A percentile compares a stretch with the other conserved stretches of the same genome.
phyloP scores from a whole-genome alignment of 2,888 invertebrate genomes.

The Sturmia bella region DNA sequence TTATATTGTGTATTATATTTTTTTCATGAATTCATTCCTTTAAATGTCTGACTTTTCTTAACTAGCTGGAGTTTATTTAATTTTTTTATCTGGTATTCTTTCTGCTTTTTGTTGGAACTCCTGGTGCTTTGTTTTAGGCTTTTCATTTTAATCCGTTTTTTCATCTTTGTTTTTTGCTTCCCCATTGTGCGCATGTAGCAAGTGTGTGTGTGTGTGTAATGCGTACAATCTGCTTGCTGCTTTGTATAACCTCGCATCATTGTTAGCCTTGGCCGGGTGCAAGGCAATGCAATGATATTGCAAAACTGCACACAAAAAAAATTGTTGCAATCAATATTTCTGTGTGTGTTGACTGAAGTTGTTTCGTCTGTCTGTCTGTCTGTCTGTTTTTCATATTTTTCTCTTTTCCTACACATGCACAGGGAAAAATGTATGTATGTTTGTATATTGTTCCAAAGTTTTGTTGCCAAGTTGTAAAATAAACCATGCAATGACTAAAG shows the following conservation, averaged over 20 bases:
- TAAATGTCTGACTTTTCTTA: conserved; percentile 6
- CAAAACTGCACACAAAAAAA: conserved; percentile 28
- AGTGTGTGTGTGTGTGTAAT: not conserved
- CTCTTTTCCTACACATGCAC: conserved; percentile 18
- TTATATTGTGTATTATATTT: too few relatives aligned
- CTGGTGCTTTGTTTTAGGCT: conserved; percentile 57
- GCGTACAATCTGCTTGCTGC: conserved; percentile 22
- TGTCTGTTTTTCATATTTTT: conserved; percentile 58
- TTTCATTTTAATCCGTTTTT: conserved; percentile 42
- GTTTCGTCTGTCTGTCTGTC: conserved; percentile 28
- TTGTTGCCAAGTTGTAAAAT: conserved; percentile 65
- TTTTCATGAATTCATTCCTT: conserved; percentile 1
- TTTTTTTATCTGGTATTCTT: conserved; percentile 6
- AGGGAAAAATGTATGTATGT: not conserved
- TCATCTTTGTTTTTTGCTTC: conserved; percentile 18
- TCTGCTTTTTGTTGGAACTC: conserved; percentile 20
- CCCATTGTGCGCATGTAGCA: not conserved
- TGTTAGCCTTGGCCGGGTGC: conserved; percentile 48
- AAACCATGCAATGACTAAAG: conserved; percentile 22
- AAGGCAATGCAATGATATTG: conserved; percentile 40
- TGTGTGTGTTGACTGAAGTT: conserved; percentile 15
- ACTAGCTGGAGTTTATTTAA: conserved; percentile 30
- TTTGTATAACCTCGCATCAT: conserved; percentile 3
- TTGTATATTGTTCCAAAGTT: conserved; percentile 18
- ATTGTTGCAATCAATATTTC: conserved; percentile 65